Evolutionary conservation across 2,888 invertebrate species (phyloP).

Genomic region (Hypomecis atomaria): DNA sequence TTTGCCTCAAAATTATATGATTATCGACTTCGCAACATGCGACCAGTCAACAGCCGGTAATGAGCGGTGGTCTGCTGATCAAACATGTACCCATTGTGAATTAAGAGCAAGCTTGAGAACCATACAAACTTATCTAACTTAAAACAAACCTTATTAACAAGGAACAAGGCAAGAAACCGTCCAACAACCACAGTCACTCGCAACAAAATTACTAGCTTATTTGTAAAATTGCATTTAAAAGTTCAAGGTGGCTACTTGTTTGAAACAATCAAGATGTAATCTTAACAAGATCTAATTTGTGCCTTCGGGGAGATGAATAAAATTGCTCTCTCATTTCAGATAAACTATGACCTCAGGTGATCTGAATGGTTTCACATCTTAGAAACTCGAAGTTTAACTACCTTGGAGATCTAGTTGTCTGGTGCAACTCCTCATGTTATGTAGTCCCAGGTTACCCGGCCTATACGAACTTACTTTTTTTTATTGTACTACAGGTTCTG

Average conservation of each 20-base stretch:
- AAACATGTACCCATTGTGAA: constrained; percentile 44
- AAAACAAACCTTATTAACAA: constrained; percentile 21
- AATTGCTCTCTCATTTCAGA: constrained; percentile 26
- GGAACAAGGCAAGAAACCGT: constrained; percentile 11
- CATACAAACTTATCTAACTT: constrained; percentile 27
- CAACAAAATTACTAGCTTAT: constrained; percentile 21
- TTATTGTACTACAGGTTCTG: too few species aligned
- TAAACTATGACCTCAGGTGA: constrained; percentile 24
- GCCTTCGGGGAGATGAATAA: constrained; percentile 18
- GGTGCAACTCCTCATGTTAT: too few species aligned
- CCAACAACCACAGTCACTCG: neutral
- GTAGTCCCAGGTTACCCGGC: too few species aligned
- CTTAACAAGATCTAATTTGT: constrained; percentile 38
- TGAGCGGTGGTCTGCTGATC: constrained; percentile 54
- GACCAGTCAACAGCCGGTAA: constrained; percentile 56
- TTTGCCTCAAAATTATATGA: constrained; percentile 48
- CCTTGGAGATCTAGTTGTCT: neutral
- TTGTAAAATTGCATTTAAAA: constrained; percentile 34
- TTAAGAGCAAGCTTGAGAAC: constrained; percentile 24
- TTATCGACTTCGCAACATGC: constrained; percentile 66
- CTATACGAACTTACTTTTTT: too few species aligned
- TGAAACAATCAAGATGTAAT: constrained; percentile 34
- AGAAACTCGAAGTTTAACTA: neutral
- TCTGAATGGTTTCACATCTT: constrained; percentile 8
- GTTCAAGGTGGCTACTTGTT: constrained; percentile 36